Base-by-base conservation (phyloP, 1,140 invertebrate species). In the Hylyphantes graminicola region DNA sequence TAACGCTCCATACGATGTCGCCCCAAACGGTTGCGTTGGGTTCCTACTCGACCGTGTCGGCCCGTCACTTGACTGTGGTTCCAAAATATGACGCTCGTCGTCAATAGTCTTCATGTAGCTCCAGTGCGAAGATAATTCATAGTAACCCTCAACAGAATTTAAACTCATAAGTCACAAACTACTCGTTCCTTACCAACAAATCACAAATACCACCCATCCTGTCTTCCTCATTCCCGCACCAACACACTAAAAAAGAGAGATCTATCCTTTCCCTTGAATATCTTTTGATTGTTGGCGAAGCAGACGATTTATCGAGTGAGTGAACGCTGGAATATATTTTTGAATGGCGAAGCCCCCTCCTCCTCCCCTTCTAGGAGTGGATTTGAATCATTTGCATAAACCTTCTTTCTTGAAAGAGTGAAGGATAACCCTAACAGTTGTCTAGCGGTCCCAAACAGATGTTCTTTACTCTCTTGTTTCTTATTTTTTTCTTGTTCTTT, bases 271-370 rank as follows among this genome's bases (percentile, higher is more conserved):
- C n/a, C 80, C 35, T 35, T 74, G 80, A 83, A 83, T 83, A 83
- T 83, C 80, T 83, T 83, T 83, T 83, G 80, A 83, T 83, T 83
- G 80, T 83, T 83, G 80, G 80, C 80, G 75, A 83, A 83, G 72
- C 65, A 70, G 68, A 67, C 80, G 80, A 83, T 83, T 83, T 83
- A 83, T 83, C 72, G 80, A 83, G 72, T 78, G 61, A 15, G 54
- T 51, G 54, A 80, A 57, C 51, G 77, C 13, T 15, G 77, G 77
- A 80, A 80, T 65, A 83, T 83, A 83, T 83, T 83, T 83, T 70
- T 83, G 80, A 83, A 83, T 83, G 80, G 79, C 19, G 67, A 54
- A 35, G 35, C 35, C 35, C 35, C 35, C 35, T 5, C 35, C 35
- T 5, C 35, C 35, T 35, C 35, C 35, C 35, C 35, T 35, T 51